Evolutionary conservation across 2,113 vertebrate genomes (phyloP).

Genomic region (Zootoca vivipara): DNA sequence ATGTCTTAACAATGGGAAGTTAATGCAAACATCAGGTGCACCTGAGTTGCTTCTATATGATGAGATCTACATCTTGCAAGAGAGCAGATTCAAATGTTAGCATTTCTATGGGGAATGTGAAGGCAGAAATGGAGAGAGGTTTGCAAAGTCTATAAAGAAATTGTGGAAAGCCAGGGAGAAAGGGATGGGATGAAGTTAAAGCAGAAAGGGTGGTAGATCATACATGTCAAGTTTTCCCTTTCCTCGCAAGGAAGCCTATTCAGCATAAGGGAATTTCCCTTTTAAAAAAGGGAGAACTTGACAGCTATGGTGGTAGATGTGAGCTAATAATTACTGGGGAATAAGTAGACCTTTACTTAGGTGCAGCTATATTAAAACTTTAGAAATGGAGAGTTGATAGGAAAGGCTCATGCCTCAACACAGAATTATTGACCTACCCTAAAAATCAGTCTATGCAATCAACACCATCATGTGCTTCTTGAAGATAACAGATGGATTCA

Average conservation of each 20-base stretch:
- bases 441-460: background rate
- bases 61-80: constrained; percentile 22
- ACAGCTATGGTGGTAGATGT: background rate
- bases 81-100: constrained; percentile 24
- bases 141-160: background rate
- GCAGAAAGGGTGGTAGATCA: background rate
- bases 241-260: no score
- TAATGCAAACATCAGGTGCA: constrained; percentile 74
- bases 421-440: background rate
- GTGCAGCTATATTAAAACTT: background rate
- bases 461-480: background rate
- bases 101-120: constrained; percentile 6
- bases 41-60: constrained; percentile 51
- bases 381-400: background rate
- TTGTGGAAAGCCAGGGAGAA: background rate
- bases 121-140: background rate
- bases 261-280: no score
- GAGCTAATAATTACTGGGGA: background rate
- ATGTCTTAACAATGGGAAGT: constrained; percentile 84
- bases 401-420: background rate
- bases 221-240: no score
- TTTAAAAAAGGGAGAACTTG: no score
- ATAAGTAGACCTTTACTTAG: background rate
- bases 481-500: background rate
- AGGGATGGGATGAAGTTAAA: background rate